phyloP scores from a whole-genome alignment of 2,797 vertebrate genomes.

The Carduelis carduelis region DNA sequence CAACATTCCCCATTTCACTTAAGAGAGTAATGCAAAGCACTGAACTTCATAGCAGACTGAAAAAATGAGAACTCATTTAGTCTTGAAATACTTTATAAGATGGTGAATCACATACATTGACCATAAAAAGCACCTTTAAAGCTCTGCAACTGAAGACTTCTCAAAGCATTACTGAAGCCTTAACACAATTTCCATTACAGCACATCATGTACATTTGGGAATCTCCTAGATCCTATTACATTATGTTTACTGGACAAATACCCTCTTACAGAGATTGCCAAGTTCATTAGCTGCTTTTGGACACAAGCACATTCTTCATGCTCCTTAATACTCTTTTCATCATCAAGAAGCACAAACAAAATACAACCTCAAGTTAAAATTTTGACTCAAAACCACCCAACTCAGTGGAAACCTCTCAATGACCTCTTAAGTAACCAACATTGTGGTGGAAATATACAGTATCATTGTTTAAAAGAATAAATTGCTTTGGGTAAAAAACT shows the following conservation, averaged over 20 bases:
- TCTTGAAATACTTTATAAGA: neutral
- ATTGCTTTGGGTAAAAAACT: neutral
- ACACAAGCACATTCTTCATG: neutral
- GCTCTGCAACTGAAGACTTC: neutral
- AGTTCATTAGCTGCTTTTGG: neutral
- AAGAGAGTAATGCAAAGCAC: neutral
- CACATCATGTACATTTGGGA: neutral
- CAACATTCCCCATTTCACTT: neutral
- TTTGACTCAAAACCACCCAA: neutral
- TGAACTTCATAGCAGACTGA: neutral
- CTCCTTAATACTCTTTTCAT: neutral
- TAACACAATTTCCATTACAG: slow-evolving; percentile 9
- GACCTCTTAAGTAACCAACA: neutral
- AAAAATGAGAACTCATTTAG: neutral
- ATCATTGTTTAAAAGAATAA: neutral
- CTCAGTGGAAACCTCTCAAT: neutral
- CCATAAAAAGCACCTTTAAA: neutral
- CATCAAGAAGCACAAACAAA: neutral
- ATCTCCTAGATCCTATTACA: slow-evolving; percentile 15
- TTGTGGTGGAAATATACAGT: neutral
- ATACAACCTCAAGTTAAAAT: neutral
- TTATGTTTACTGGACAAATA: slow-evolving; percentile 21
- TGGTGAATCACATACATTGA: neutral
- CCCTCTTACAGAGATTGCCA: neutral
- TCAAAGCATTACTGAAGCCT: neutral